Evolutionary conservation across 2,113 vertebrate species (phyloP), one percentile per base, ranked within the genome.

Genomic region (Vulpes lagopus): DNA sequence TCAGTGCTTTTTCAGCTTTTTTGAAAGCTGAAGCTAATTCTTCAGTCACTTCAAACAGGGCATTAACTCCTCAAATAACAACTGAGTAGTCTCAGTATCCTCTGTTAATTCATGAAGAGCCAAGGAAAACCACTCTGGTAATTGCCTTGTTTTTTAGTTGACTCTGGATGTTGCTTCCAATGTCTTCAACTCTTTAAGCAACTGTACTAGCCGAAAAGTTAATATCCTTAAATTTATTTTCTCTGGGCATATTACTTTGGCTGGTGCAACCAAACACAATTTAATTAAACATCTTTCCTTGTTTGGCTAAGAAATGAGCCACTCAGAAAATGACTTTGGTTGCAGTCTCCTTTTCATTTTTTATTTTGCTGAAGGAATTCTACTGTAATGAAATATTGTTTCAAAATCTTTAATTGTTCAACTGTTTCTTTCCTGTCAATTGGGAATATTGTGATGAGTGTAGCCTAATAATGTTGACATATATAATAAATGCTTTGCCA

Each of bases 281-380:
- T 97, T 81, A 93, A 89, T 81, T 55, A 81, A 95, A 65, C 55
- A 81, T 53, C 27, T 87, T 95, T 91, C 38, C 60, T 87, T 89
- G 62, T 92, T 93, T 96, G 91, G 76, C 91, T 97, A 96, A 95
- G 94, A 95, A 96, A 95, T 65, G 43, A 95, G 57, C 59, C 53
- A 84, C 43, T 97, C 76, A 94, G 89, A 95, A 89, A 92, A 97
- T 94, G 87, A 78, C 43, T 89, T 93, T 79, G 65, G 69, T 96
- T 82, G 80, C 10, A 88, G 81, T 35, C 43, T 96, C 59, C 94
- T 89, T 86, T 95, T 97, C 53, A 78, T 86, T 95, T 82, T 95
- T 83, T 67, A 69, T 74, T 73, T 96, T 81, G 91, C 30, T 69
- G 57, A 95, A 94, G 76, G 95, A 93, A 93, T 59, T 96, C 87